These are phyloP conservation scores for Anoplius nigerrimus DNA, from an alignment of 2,888 invertebrate species.

Conservation along the genomic window DNA sequence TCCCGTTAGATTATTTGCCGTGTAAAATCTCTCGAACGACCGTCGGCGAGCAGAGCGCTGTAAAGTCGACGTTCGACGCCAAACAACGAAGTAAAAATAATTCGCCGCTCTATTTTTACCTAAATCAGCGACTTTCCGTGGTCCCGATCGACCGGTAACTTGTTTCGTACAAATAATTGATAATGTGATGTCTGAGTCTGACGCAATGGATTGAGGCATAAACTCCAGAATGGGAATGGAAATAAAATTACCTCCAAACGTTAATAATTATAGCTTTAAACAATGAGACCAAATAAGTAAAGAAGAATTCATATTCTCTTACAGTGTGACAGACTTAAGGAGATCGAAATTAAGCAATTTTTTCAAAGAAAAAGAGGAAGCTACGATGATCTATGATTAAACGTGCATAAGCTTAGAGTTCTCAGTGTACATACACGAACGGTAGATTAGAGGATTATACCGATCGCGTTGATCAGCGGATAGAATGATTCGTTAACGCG, in stretches of 20 bases:
- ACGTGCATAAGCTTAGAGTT: slow-evolving; percentile 28
- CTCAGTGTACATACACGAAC: slow-evolving; percentile 33
- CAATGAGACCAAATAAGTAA: slow-evolving; percentile 61
- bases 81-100: too few species aligned
- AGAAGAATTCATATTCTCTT: slow-evolving; percentile 54
- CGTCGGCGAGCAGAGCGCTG: neutral
- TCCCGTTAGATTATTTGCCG: too few species aligned
- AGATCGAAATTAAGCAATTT: slow-evolving; percentile 42
- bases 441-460: slow-evolving; percentile 14
- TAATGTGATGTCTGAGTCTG: too few species aligned
- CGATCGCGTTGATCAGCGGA: slow-evolving; percentile 37
- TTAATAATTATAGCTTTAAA: slow-evolving; percentile 61
- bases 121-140: neutral
- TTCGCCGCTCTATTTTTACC: slow-evolving; percentile 2
- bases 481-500: slow-evolving; percentile 19
- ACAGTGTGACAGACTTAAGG: slow-evolving; percentile 42
- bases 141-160: too few species aligned
- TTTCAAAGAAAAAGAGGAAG: slow-evolving; percentile 28
- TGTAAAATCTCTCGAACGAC: neutral
- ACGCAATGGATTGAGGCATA: slow-evolving; percentile 27
- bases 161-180: too few species aligned
- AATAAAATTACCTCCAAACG: slow-evolving; percentile 42
- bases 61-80: slow-evolving; percentile 13
- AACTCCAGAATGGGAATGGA: slow-evolving; percentile 23
- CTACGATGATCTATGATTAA: slow-evolving; percentile 17